Base-by-base conservation (phyloP, 2,888 invertebrate species). In the Ochropleura leucogaster region DNA sequence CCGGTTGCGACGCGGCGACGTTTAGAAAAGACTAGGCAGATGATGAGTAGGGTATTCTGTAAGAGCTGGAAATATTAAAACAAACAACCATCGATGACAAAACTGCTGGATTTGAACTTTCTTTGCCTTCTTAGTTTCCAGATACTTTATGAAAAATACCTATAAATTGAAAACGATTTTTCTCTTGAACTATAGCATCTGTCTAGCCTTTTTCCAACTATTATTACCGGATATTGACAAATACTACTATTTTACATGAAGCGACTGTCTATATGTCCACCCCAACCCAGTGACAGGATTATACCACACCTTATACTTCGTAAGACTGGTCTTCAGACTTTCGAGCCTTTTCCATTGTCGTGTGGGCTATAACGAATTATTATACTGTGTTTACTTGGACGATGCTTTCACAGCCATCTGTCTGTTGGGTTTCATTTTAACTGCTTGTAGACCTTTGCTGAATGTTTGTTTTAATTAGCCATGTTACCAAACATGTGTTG, bases 381-480 rank as follows among this genome's bases (percentile, higher is more conserved):
- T 16, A 30, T 30, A 30, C 59, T 59, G 5, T 51, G 16, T 20
- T 44, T 70, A 53, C 18, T 30, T 4, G 44, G 14, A 14, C 9
- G 10, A 6, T 40, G 40, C 7, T 42, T 51, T 63, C 30, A n/a
- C 20, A 46, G 51, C 4, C 18, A 12, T 49, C 30, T 49, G 12
- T 44, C 12, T n/a, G 20, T 47, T 59, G 42, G 10, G 7, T 77
- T 51, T 64, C 40, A 8, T 80, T 73, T 57, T 20, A 73, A 60
- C n/a, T 60, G 30, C 44, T 16, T 40, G 47, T 40, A 53, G 74
- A 74, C 64, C 57, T 42, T 12, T 7, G 18, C 59, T 53, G 0
- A 44, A 66, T 62, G 62, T 76, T 82, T 55, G 65, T 82, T 69
- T 82, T 55, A 55, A 62, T 79, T 30, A 55, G 16, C 14, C 7